These are phyloP conservation scores for Drosophila subobscura DNA, from an alignment of 1,140 invertebrate species.

Conservation along the genomic window DNA sequence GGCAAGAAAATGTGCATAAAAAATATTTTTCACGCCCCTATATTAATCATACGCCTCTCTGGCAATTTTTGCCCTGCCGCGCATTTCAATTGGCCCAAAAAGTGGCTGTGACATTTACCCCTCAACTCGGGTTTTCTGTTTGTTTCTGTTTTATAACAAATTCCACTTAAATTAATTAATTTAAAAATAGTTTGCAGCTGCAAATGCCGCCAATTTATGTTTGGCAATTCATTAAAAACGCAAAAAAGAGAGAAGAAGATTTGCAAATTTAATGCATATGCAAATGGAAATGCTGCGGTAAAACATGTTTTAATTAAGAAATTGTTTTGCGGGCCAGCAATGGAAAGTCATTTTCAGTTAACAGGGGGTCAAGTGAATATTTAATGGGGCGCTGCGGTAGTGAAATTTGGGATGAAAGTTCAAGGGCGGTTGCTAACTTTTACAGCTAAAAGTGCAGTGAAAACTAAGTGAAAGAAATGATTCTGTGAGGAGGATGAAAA, in stretches of 20 bases:
- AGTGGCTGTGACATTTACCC: slow-evolving; percentile 44
- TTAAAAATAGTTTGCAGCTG: slow-evolving; percentile 41
- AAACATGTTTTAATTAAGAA: slow-evolving; percentile 51
- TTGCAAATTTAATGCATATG: slow-evolving; percentile 29
- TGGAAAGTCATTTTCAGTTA: too few relatives aligned
- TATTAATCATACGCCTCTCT: slow-evolving; percentile 71
- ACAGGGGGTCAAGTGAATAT: too few relatives aligned
- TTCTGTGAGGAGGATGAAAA: too few relatives aligned
- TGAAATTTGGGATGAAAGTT: slow-evolving; percentile 10
- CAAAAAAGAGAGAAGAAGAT: slow-evolving; percentile 1
- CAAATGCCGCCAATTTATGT: slow-evolving; percentile 42
- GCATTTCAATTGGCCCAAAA: slow-evolving; percentile 69
- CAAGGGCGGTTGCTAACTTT: background rate
- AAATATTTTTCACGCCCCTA: slow-evolving; percentile 40
- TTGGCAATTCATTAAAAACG: slow-evolving; percentile 54
- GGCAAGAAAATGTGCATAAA: slow-evolving; percentile 18
- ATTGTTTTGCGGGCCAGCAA: slow-evolving; percentile 1
- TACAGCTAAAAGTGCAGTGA: too few relatives aligned
- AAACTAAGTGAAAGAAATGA: too few relatives aligned
- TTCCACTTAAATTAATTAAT: slow-evolving; percentile 67
- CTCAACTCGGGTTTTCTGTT: background rate
- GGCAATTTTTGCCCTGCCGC: slow-evolving; percentile 28
- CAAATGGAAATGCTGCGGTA: slow-evolving; percentile 1
- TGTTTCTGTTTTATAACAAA: slow-evolving; percentile 19
- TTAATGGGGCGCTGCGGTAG: too few relatives aligned